phyloP scores from a whole-genome alignment of 64 coral and sea anemone genomes.

The Catalaphyllia jardinei region DNA sequence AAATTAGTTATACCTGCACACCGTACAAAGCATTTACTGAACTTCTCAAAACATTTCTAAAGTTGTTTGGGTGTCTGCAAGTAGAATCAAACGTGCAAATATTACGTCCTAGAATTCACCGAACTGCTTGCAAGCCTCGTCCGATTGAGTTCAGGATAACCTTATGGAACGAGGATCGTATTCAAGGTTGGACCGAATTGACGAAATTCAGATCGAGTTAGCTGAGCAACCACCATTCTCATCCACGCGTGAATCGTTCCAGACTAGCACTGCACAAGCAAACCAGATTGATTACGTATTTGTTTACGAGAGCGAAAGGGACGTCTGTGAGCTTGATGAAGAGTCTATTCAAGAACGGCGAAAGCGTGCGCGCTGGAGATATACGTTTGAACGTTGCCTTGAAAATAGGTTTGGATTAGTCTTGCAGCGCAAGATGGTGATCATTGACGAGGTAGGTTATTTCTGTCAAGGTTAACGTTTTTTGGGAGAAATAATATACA shows the following conservation, averaged over 20 bases:
- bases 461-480: background rate
- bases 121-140: too few relatives aligned
- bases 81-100: too few relatives aligned
- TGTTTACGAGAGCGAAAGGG: conserved; percentile 22
- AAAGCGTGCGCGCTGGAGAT: conserved; percentile 1
- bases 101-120: too few relatives aligned
- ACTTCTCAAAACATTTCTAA: too few relatives aligned
- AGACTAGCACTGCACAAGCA: background rate
- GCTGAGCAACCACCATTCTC: background rate
- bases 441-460: conserved; percentile 3
- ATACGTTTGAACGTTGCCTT: conserved; percentile 40
- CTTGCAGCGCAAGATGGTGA: background rate
- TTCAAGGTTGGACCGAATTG: background rate
- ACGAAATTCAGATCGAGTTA: conserved; percentile 1
- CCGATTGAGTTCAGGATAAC: background rate
- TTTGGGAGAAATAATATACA: too few relatives aligned
- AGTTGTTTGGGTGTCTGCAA: too few relatives aligned
- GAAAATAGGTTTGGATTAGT: conserved; percentile 6
- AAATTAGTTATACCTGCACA: background rate
- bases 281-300: conserved; percentile 43
- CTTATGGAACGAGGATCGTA: conserved; percentile 15
- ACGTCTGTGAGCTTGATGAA: conserved; percentile 21
- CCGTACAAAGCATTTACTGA: too few relatives aligned
- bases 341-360: background rate
- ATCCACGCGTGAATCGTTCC: background rate